Conservation (phyloP, 2,797 vertebrate genomes). For the Discoglossus pictus region DNA sequence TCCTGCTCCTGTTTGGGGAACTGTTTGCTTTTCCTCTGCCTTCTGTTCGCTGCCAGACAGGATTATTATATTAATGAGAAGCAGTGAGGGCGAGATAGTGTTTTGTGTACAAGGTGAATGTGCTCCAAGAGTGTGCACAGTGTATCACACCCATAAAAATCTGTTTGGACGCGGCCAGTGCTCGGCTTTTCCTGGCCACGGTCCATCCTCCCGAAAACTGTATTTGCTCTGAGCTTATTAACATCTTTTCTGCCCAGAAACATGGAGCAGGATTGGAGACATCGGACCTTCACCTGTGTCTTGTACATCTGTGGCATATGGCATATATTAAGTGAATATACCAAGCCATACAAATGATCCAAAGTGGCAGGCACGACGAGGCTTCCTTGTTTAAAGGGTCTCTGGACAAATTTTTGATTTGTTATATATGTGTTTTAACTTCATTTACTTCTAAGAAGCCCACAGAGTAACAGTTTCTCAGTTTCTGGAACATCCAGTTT, state of each 20-base stretch:
- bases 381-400: too few relatives aligned
- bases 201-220: conserved; percentile 14
- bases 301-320: conserved; percentile 22
- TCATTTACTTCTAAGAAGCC: too few relatives aligned
- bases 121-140: conserved; percentile 7
- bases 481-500: too few relatives aligned
- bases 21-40: conserved; percentile 23
- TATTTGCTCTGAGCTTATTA: conserved; percentile 25
- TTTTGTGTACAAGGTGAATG: conserved; percentile 20
- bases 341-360: too few relatives aligned
- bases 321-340: too few relatives aligned
- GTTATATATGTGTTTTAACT: too few relatives aligned
- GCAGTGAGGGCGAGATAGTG: neutral
- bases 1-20: conserved; percentile 8
- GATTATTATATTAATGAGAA: conserved; percentile 35
- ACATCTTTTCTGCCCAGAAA: conserved; percentile 17
- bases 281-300: conserved; percentile 6
- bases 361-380: too few relatives aligned
- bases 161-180: conserved; percentile 9
- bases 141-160: neutral
- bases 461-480: too few relatives aligned
- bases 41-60: conserved; percentile 22
- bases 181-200: conserved; percentile 26
- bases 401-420: too few relatives aligned
- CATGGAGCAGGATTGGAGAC: conserved; percentile 5